Evolutionary conservation across 2,797 vertebrate species (phyloP).

Genomic region (Chelon labrosus): DNA sequence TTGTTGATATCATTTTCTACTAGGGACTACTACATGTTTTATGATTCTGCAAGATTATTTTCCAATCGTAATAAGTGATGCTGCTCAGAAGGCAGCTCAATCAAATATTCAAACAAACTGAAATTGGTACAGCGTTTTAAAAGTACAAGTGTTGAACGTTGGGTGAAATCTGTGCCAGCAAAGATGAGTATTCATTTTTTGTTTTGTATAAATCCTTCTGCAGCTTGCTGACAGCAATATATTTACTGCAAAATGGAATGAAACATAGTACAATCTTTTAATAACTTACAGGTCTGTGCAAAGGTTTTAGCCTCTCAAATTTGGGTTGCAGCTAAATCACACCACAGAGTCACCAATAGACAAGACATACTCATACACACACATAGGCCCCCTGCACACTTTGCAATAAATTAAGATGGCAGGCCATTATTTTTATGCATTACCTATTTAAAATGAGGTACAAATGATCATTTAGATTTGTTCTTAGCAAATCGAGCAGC

Average conservation of each 20-base stretch:
- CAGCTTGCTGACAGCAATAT: neutral
- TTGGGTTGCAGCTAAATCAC: no score
- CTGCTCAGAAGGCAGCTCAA: neutral
- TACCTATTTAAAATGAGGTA: no score
- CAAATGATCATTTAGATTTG: no score
- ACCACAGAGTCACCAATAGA: no score
- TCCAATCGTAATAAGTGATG: neutral
- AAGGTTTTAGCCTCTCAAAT: neutral
- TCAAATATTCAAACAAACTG: neutral
- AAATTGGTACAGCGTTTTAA: neutral
- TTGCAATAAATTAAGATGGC: no score
- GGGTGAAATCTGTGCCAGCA: neutral
- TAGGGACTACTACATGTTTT: neutral
- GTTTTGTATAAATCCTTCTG: neutral
- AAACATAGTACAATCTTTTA: neutral
- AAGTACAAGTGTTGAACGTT: neutral
- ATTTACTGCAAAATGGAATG: conserved; percentile 1
- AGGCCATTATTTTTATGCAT: no score
- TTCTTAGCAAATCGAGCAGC: no score
- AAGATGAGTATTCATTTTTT: neutral
- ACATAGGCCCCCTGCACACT: no score
- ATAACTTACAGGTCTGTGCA: neutral
- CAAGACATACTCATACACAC: no score
- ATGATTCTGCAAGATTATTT: conserved; percentile 7
- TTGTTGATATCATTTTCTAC: neutral